Percentiles rank a stretch among this genome's conserved stretches.
phyloP scores from a whole-genome alignment of 2,797 vertebrate genomes.

The Oreochromis grahami region DNA sequence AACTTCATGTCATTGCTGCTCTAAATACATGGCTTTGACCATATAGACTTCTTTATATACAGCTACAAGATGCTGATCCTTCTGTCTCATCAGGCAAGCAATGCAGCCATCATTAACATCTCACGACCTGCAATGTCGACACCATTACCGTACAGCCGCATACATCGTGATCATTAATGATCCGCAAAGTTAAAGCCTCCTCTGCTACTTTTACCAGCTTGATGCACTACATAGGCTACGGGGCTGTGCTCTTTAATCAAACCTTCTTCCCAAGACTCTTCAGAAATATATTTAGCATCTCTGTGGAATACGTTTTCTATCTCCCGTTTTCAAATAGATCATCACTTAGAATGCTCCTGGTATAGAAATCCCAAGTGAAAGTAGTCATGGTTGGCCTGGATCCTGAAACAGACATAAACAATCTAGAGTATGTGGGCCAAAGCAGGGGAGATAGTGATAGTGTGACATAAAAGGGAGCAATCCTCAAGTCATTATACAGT shows the following conservation, averaged over 20 bases:
- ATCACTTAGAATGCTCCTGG: conserved; percentile 36
- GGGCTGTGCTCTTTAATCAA: conserved; percentile 42
- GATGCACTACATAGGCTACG: conserved; percentile 7
- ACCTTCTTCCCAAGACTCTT: conserved; percentile 14
- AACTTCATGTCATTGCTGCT: background rate
- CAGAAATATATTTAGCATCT: conserved; percentile 57
- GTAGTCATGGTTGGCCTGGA: conserved; percentile 53
- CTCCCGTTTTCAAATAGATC: conserved; percentile 55
- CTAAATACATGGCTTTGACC: background rate
- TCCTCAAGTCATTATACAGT: conserved; percentile 2
- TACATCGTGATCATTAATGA: conserved; percentile 40
- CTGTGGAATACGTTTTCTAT: conserved; percentile 36
- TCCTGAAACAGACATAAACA: conserved; percentile 54
- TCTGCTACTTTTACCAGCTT: conserved; percentile 29
- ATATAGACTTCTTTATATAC: background rate
- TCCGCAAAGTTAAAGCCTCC: conserved; percentile 13
- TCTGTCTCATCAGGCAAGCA: conserved; percentile 19
- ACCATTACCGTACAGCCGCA: conserved; percentile 7
- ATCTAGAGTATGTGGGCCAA: conserved; percentile 54
- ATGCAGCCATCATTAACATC: background rate
- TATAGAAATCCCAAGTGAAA: conserved; percentile 56
- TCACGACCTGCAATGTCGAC: background rate
- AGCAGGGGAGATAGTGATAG: conserved; percentile 7
- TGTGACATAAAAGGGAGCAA: conserved; percentile 23
- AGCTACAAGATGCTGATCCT: background rate